Base-by-base conservation (phyloP, 2,888 invertebrate genomes). In the Thera obeliscata region DNA sequence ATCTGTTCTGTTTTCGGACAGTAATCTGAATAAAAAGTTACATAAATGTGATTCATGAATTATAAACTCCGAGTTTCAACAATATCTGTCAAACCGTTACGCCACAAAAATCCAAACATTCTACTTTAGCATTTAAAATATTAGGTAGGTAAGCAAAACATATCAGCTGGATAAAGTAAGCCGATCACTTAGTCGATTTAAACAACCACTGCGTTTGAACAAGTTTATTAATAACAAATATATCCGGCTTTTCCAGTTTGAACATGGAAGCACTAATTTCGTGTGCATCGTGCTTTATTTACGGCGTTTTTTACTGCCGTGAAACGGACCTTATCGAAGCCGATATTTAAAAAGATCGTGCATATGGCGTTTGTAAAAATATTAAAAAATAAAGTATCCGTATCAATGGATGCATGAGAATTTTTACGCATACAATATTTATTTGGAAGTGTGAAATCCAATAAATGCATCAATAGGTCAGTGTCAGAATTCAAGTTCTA, bases 391-490 rank as follows among this genome's bases (percentile, higher is more conserved):
- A 75, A 74, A 73, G 74, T 61, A 65, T 73, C 33, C 75, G 35
- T 64, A 75, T 75, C 72, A 61, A 70, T 69, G 61, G 70, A 74
- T 69, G 75, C 67, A 76, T 73, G 64, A 70, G 67, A 68, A 72
- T 74, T 60, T 71, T 54, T 48, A 63, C 52, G 46, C 8, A 43
- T 57, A 61, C 54, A 68, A 57, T 61, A 64, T 61, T 68, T 78
- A 76, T 78, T 79, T 74, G 76, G 66, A 81, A 82, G 86, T 85
- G 86, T 85, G 81, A 85, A 83, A 84, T 81, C 81, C 76, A 78
- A 78, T 80, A 81, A 81, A 81, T 77, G 76, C 75, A 77, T 79
- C 78, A 81, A 79, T 74, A 76, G 69, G 68, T 73, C 74, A 74
- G 64, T 50, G 60, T 61, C 22, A 49, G 36, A 78, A 76, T 72